Evolutionary conservation across 2,888 invertebrate genomes (phyloP).

Genomic region (Cephonodes hylas): DNA sequence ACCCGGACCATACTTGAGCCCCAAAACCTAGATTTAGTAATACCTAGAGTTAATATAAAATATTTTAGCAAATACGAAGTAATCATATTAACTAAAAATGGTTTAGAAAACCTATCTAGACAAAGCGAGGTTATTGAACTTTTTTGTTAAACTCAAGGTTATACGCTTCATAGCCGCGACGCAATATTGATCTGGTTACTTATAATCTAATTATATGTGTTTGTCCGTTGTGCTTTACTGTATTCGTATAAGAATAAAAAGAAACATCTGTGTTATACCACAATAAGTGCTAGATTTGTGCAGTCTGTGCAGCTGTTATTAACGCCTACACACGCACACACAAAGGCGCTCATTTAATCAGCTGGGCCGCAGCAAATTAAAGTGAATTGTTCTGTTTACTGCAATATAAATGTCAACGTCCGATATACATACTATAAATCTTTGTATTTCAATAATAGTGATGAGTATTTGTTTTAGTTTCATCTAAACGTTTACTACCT

Average conservation of each 20-base stretch:
- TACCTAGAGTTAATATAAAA: too few relatives aligned
- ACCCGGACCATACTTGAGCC: too few relatives aligned
- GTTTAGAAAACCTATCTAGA: too few relatives aligned
- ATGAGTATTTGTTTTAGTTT: neutral
- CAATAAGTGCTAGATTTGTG: neutral
- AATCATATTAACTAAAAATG: too few relatives aligned
- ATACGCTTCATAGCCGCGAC: slow-evolving; percentile 8
- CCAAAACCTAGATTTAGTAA: too few relatives aligned
- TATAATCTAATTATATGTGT: slow-evolving; percentile 10
- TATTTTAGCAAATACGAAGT: too few relatives aligned
- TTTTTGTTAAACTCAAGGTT: slow-evolving; percentile 25
- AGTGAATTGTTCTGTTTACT: slow-evolving; percentile 43
- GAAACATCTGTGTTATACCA: neutral
- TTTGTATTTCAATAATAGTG: neutral
- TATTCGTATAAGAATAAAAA: neutral
- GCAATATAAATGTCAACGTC: slow-evolving; percentile 36
- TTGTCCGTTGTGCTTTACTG: neutral
- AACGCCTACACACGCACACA: slow-evolving; percentile 17
- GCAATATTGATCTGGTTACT: slow-evolving; percentile 10
- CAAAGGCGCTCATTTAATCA: slow-evolving; percentile 35
- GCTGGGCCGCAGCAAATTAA: slow-evolving; percentile 25
- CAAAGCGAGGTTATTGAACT: slow-evolving; percentile 23
- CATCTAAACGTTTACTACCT: neutral
- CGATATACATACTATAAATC: slow-evolving; percentile 22
- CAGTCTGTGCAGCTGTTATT: neutral